Conservation (phyloP, 2,797 vertebrate genomes). For the Trematomus bernacchii region DNA sequence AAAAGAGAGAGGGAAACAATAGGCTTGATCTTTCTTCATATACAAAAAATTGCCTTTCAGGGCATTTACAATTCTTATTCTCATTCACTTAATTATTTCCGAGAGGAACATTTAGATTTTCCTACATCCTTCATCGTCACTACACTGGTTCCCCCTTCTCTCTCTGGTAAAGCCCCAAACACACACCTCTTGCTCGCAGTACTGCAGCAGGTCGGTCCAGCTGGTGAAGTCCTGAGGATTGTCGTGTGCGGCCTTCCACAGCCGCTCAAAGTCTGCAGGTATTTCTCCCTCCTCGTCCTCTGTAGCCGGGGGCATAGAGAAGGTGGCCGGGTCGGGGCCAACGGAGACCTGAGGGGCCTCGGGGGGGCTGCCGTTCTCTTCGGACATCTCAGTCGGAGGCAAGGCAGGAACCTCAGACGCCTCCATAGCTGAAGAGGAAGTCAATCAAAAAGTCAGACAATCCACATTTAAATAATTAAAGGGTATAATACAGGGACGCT, state of each 20-base stretch:
- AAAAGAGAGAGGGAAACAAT: too few relatives aligned
- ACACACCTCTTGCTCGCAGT: conserved; percentile 89
- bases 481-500: too few relatives aligned
- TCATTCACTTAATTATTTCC: too few relatives aligned
- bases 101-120: background rate
- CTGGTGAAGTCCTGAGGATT: conserved; percentile 87
- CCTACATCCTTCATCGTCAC: background rate
- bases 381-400: conserved; percentile 42
- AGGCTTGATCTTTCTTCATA: too few relatives aligned
- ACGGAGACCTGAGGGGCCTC: conserved; percentile 26
- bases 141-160: background rate
- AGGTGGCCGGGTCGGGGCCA: conserved; percentile 30
- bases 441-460: background rate
- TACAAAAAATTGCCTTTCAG: too few relatives aligned
- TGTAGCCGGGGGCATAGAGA: conserved; percentile 50
- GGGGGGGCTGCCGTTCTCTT: conserved; percentile 59
- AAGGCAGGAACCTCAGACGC: conserved; percentile 39
- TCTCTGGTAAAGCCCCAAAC: background rate
- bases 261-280: conserved; percentile 85
- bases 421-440: conserved; percentile 65
- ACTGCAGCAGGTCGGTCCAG: conserved; percentile 90
- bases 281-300: conserved; percentile 80
- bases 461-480: background rate
- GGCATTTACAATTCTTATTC: too few relatives aligned
- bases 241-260: conserved; percentile 84